A percentile compares a stretch with the other conserved stretches of the same genome.
Evolutionary conservation across 1,140 invertebrate species (phyloP).

Genomic region (Ptiloglossa arizonensis): DNA sequence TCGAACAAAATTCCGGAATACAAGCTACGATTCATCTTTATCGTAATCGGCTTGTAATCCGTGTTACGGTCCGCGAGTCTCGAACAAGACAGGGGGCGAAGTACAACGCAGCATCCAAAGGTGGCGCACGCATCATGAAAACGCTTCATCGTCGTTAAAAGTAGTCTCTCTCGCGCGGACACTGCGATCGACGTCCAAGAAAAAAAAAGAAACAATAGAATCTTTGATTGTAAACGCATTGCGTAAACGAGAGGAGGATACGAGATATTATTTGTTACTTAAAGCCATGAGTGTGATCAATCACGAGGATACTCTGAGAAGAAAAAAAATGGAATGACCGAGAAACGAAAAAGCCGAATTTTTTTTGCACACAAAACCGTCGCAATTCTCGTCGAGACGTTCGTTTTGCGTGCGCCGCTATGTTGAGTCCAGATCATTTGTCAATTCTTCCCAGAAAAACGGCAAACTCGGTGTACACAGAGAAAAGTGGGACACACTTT

Average conservation of each 20-base stretch:
- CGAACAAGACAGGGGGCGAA: no score
- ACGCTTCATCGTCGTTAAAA: background rate
- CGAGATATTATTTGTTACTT: background rate
- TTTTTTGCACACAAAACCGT: background rate
- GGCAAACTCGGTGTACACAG: background rate
- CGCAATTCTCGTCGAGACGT: conserved; percentile 7
- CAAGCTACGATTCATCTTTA: no score
- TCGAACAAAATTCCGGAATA: no score
- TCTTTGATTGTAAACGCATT: background rate
- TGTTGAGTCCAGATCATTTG: conserved; percentile 42
- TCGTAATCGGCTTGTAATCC: no score
- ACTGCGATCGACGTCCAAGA: background rate
- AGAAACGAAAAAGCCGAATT: background rate
- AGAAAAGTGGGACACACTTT: background rate
- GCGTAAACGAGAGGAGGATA: background rate
- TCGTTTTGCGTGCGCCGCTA: conserved; percentile 38
- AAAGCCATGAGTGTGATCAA: background rate
- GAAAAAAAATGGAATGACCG: background rate
- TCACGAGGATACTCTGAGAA: background rate
- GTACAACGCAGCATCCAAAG: no score
- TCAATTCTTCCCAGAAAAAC: conserved; percentile 44
- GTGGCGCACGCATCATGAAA: no score
- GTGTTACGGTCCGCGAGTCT: no score
- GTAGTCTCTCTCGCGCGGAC: background rate
- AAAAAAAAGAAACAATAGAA: background rate